Conservation (phyloP, 2,888 invertebrate species). For the Amblyteles armatorius region DNA sequence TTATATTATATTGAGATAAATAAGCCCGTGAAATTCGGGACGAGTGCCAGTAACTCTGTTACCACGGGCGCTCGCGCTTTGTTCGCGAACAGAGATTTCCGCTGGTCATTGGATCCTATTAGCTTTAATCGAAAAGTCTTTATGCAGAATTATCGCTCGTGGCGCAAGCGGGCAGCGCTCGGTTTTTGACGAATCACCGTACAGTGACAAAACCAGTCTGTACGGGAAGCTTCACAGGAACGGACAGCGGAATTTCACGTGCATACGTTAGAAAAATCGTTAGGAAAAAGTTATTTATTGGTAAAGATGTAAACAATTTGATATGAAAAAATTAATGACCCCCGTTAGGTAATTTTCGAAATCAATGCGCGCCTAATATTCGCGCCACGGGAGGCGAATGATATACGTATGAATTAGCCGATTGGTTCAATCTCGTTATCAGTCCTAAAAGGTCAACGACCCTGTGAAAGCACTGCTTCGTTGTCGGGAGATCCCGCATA, state of each 20-base stretch:
- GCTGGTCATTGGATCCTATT: background rate
- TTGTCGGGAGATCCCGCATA: background rate
- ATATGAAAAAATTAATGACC: no score
- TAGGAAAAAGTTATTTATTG: no score
- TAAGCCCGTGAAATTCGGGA: constrained; percentile 18
- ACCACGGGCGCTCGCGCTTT: background rate
- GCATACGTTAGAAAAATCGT: no score
- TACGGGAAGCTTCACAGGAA: no score
- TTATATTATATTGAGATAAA: constrained; percentile 18
- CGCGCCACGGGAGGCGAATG: background rate
- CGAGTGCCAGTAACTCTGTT: constrained; percentile 30
- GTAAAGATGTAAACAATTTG: no score
- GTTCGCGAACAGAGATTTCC: background rate
- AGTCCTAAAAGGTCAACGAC: constrained; percentile 14
- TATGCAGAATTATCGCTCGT: background rate
- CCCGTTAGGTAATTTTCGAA: background rate
- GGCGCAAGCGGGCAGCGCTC: background rate
- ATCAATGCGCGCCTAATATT: background rate
- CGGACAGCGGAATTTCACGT: no score
- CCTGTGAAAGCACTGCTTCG: constrained; percentile 9
- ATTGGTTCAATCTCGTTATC: constrained; percentile 13
- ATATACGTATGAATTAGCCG: background rate
- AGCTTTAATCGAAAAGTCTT: background rate
- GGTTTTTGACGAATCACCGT: background rate
- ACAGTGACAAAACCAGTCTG: no score